Base-by-base conservation (phyloP, 2,113 vertebrate genomes). In the Chascanopsetta lugubris region DNA sequence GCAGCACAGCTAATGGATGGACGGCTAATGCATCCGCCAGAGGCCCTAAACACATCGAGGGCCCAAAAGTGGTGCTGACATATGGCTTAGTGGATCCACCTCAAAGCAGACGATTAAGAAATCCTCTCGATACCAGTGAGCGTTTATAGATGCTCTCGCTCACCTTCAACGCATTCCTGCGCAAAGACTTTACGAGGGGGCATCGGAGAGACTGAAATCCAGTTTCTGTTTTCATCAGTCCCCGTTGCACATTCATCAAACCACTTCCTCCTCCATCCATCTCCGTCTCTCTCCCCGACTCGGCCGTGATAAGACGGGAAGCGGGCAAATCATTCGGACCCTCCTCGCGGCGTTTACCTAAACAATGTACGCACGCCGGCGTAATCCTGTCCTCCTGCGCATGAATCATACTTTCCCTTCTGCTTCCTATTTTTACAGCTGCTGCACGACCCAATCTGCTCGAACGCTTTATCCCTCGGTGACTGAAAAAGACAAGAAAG, bases 351-450 rank as follows among this genome's bases (percentile, higher is more conserved):
- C n/a, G n/a, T 70, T 46, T 43, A 82, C 51, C 67, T 50, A 69
- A 76, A 65, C 47, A 63, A 22, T 64, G 57, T 64, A 57, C 47
- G 66, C 26, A 80, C 80, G 63, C 58, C 65, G 22, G 70, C 70
- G 55, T 79, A 80, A 86, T 79, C 50, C 61, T 74, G 68, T 85
- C 77, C 61, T 72, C 65, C 76, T 72, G 85, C 80, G 81, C 81
- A 82, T 92, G 87, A 91, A 89, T 91, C 89, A 93, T 87, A 86
- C 64, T 88, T 90, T 90, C 75, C 80, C 61, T n/a, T 82, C 66
- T 79, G 20, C 61, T 85, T 85, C 78, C 59, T 92, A 91, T 92
- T 92, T 93, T 91, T 87, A 92, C 91, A 93, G 91, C 91, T 93
- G 92, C 77, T 79, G 70, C 51, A 66, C 69, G 79, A 89, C 70